Percentiles rank a stretch among this genome's conserved stretches.
phyloP scores from a whole-genome alignment of 1,140 invertebrate genomes.

The Meloidogyne hapla region DNA sequence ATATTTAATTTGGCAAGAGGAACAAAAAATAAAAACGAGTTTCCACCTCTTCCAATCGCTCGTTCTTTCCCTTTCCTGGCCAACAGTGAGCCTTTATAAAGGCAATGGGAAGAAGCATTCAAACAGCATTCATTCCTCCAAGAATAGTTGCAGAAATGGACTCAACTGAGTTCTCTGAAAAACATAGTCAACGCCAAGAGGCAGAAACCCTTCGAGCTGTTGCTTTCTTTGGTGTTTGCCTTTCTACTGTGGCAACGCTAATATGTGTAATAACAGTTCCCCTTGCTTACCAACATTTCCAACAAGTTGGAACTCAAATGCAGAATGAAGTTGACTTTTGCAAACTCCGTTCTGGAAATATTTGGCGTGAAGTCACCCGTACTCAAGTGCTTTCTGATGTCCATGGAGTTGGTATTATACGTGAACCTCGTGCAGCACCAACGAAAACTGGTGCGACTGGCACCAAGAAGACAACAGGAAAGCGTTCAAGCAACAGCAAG shows the following conservation, averaged over 20 bases:
- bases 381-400: constrained; percentile 16
- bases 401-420: constrained; percentile 1
- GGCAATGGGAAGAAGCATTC: not conserved
- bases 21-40: not conserved
- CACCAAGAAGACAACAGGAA: not conserved
- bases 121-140: not conserved
- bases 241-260: constrained; percentile 42
- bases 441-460: not conserved
- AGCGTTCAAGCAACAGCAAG: not conserved
- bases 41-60: not conserved
- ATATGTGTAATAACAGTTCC: constrained; percentile 47
- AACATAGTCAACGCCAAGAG: constrained; percentile 29
- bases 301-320: constrained; percentile 24
- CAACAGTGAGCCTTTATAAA: not conserved
- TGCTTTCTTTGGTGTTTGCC: constrained; percentile 34
- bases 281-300: constrained; percentile 50
- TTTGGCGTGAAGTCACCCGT: constrained; percentile 44
- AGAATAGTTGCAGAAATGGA: constrained; percentile 3
- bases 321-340: constrained; percentile 48
- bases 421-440: not conserved
- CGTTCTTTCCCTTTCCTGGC: not conserved
- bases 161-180: not conserved
- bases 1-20: not conserved
- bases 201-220: constrained; percentile 29
- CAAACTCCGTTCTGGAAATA: constrained; percentile 47